Percentiles rank a stretch among this genome's conserved stretches.
These are phyloP conservation scores for Drosophila albomicans DNA, from an alignment of 1,140 invertebrate species.

Conservation along the genomic window DNA sequence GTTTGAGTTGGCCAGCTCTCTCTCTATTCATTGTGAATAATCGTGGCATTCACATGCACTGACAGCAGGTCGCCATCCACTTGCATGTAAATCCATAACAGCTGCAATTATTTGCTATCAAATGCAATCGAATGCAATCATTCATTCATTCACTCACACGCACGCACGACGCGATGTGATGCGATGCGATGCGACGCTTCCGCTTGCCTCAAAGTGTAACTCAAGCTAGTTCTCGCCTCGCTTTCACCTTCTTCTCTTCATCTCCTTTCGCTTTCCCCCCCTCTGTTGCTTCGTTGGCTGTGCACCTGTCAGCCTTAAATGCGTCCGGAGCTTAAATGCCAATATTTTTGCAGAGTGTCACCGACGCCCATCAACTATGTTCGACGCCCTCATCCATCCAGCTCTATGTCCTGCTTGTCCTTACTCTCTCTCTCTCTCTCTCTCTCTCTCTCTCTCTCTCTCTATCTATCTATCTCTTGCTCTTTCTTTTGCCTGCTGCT, in stretches of 20 bases:
- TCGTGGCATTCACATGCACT: slow-evolving; percentile 12
- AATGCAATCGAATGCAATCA: slow-evolving; percentile 74
- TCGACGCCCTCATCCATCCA: background rate
- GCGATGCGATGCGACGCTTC: background rate
- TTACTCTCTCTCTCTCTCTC: background rate
- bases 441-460: background rate
- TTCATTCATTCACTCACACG: slow-evolving; percentile 43
- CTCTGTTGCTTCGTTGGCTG: slow-evolving; percentile 7
- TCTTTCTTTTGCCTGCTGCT: background rate
- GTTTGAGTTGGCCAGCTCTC: background rate
- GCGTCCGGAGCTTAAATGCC: slow-evolving; percentile 77
- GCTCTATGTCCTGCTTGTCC: slow-evolving; percentile 12
- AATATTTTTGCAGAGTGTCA: slow-evolving; percentile 78
- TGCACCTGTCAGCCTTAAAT: slow-evolving; percentile 69
- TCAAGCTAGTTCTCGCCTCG: background rate
- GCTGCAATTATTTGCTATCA: slow-evolving; percentile 66
- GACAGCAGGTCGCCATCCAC: slow-evolving; percentile 17
- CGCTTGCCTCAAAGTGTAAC: slow-evolving; percentile 24
- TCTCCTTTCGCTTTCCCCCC: background rate
- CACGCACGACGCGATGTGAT: too few relatives aligned
- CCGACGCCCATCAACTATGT: slow-evolving; percentile 64
- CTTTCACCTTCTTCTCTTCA: background rate
- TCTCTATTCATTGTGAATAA: slow-evolving; percentile 7
- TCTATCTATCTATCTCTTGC: background rate
- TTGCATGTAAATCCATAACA: slow-evolving; percentile 19